phyloP scores from a whole-genome alignment of 2,797 vertebrate genomes.

The Lepus oiostolus region DNA sequence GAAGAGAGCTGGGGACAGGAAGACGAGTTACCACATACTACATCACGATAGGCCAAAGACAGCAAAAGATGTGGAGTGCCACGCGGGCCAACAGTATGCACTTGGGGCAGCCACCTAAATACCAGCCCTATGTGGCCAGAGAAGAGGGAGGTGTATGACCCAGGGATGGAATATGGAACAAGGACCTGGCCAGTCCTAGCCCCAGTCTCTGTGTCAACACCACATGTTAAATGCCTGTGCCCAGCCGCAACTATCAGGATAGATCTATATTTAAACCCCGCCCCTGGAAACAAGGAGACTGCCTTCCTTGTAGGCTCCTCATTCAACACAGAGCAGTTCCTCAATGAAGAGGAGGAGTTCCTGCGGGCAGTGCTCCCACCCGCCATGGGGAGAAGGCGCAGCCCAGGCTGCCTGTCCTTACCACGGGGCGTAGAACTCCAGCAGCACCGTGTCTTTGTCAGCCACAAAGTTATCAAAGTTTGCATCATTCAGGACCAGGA shows the following conservation, averaged over 20 bases:
- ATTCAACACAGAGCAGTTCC: too few species aligned
- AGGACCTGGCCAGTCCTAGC: not conserved
- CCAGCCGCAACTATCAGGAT: not conserved
- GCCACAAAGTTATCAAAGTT: conserved; percentile 96
- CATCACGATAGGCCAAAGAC: fast-evolving
- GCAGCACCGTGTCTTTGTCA: conserved; percentile 95
- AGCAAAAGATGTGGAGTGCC: too few species aligned
- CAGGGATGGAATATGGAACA: not conserved
- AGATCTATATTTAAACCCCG: not conserved
- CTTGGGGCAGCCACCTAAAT: not conserved
- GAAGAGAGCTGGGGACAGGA: too few species aligned
- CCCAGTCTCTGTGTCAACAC: not conserved
- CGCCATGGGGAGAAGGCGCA: not conserved
- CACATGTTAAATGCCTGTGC: not conserved
- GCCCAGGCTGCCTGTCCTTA: conserved; percentile 80
- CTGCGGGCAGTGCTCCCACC: not conserved
- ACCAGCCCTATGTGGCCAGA: not conserved
- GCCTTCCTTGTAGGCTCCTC: not conserved
- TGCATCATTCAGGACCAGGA: conserved; percentile 93
- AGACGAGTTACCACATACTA: fast-evolving
- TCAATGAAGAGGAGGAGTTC: not conserved
- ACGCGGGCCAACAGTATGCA: not conserved
- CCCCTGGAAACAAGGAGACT: not conserved
- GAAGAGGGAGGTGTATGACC: not conserved
- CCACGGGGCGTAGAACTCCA: conserved; percentile 99